These are phyloP conservation scores for Mimachlamys varia DNA, from an alignment of 2,888 invertebrate species.

Conservation along the genomic window DNA sequence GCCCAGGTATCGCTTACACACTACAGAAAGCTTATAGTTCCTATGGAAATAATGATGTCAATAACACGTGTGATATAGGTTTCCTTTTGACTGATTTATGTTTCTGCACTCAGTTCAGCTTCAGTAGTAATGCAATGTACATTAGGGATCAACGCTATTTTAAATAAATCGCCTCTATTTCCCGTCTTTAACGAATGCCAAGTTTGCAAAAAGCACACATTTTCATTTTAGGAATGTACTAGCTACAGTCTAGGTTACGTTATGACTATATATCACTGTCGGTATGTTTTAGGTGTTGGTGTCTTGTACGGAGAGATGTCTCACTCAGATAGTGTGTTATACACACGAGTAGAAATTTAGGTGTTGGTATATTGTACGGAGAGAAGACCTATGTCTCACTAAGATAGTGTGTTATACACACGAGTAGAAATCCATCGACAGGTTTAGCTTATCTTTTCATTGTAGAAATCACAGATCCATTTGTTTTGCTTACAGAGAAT, in stretches of 20 bases:
- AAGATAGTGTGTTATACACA: neutral
- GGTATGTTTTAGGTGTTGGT: neutral
- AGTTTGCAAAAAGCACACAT: neutral
- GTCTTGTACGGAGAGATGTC: neutral
- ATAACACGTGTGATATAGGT: neutral
- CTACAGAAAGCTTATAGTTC: neutral
- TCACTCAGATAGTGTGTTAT: neutral
- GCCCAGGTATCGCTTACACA: neutral
- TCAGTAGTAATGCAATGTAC: neutral
- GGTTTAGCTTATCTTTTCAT: neutral
- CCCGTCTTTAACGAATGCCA: neutral
- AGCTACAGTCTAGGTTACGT: neutral
- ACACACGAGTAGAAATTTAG: slow-evolving; percentile 15
- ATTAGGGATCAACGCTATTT: neutral
- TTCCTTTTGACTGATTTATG: slow-evolving; percentile 4
- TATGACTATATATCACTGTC: neutral
- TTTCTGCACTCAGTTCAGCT: neutral
- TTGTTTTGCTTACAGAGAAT: slow-evolving; percentile 8
- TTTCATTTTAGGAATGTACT: neutral
- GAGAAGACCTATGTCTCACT: neutral
- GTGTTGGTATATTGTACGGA: neutral
- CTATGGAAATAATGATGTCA: neutral
- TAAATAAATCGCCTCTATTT: neutral
- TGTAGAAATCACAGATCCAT: neutral
- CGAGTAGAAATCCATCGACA: slow-evolving; percentile 1